These are phyloP conservation scores for Phasia obesa DNA, from an alignment of 2,888 invertebrate genomes.

Conservation along the genomic window DNA sequence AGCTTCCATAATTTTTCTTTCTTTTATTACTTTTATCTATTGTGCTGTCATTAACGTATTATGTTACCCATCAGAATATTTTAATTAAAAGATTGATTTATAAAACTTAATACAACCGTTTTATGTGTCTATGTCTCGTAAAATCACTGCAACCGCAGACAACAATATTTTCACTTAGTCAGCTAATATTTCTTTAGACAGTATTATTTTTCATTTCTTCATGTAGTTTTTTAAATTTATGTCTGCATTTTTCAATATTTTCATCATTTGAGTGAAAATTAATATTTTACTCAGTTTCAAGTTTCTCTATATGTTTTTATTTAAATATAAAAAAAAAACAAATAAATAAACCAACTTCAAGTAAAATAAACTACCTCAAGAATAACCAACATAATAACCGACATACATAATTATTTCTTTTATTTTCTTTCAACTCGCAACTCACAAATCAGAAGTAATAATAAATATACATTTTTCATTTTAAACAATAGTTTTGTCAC, in stretches of 20 bases:
- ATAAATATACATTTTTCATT: constrained; percentile 1
- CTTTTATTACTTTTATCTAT: no score
- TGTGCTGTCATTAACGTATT: no score
- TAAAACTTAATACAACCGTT: constrained; percentile 11
- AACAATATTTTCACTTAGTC: constrained; percentile 11
- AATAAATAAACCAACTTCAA: constrained; percentile 17
- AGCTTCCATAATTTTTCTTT: no score
- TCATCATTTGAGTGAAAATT: constrained; percentile 57
- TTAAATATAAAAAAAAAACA: constrained; percentile 1
- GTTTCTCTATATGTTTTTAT: constrained; percentile 39
- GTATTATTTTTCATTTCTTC: constrained; percentile 12
- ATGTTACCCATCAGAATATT: background rate
- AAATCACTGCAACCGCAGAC: constrained; percentile 34
- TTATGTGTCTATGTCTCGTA: constrained; percentile 3
- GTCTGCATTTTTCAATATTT: constrained; percentile 7
- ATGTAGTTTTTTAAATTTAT: constrained; percentile 18
- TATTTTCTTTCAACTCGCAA: constrained; percentile 24
- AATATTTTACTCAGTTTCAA: constrained; percentile 61
- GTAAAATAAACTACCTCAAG: constrained; percentile 6
- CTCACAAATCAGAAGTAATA: constrained; percentile 48
- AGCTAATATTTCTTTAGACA: constrained; percentile 37
- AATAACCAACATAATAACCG: constrained; percentile 47
- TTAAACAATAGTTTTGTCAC: constrained; percentile 45
- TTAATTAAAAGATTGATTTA: background rate
- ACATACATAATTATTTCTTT: constrained; percentile 25